Percentiles rank a stretch among this genome's conserved stretches.
phyloP scores from a whole-genome alignment of 2,888 invertebrate species.

The Periphyllus acericola region DNA sequence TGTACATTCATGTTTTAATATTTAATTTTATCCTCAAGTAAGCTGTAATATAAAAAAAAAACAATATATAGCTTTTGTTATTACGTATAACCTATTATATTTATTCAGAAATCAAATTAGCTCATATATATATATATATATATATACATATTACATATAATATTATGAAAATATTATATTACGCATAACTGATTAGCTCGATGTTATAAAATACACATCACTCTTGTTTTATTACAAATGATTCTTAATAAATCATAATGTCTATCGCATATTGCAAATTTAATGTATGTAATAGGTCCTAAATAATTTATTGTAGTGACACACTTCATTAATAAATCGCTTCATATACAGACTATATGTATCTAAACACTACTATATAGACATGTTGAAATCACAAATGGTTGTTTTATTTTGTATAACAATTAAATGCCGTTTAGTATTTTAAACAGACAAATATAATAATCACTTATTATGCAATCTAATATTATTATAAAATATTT shows the following conservation, averaged over 20 bases:
- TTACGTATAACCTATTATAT: neutral
- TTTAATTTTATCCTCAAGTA: too few relatives aligned
- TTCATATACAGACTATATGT: neutral
- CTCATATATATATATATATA: too few relatives aligned
- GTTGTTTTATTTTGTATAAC: neutral
- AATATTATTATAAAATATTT: conserved; percentile 8
- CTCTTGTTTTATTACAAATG: conserved; percentile 2
- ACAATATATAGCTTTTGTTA: too few relatives aligned
- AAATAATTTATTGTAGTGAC: conserved; percentile 25
- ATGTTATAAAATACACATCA: neutral
- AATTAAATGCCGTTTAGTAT: conserved; percentile 33
- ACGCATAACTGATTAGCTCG: neutral
- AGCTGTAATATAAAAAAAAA: too few relatives aligned
- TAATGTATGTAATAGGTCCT: conserved; percentile 2
- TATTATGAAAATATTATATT: neutral
- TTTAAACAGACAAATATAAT: neutral
- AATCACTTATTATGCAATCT: neutral
- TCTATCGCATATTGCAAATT: neutral
- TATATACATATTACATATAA: neutral
- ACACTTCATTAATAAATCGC: conserved; percentile 36
- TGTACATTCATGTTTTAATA: too few relatives aligned
- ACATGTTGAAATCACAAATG: neutral
- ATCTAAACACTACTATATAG: neutral
- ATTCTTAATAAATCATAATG: conserved; percentile 24
- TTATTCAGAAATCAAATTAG: neutral